Conservation (phyloP, 2,797 vertebrate genomes). For the Macropodus opercularis region DNA sequence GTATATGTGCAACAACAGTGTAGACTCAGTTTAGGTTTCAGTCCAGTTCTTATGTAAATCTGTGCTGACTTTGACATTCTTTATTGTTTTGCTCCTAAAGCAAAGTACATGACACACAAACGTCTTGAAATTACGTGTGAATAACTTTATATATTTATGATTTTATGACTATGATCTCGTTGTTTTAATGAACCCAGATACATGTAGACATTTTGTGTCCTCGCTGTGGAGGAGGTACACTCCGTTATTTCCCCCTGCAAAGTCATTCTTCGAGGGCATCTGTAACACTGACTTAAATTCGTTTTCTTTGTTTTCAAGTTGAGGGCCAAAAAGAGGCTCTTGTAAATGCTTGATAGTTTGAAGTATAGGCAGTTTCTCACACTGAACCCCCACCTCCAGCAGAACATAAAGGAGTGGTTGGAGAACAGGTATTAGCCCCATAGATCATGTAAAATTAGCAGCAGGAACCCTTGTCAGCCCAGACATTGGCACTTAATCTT, state of each 20-base stretch:
- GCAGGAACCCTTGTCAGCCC: constrained; percentile 81
- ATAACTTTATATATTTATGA: too few species aligned
- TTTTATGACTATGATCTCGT: too few species aligned
- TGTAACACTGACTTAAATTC: constrained; percentile 35
- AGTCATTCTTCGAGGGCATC: constrained; percentile 57
- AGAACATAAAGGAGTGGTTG: constrained; percentile 63
- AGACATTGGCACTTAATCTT: constrained; percentile 86
- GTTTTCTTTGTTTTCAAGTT: constrained; percentile 35
- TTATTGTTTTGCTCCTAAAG: too few species aligned
- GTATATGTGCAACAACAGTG: too few species aligned
- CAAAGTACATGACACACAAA: too few species aligned
- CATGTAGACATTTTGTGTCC: too few species aligned
- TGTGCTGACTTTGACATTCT: too few species aligned
- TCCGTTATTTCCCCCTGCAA: constrained; percentile 36
- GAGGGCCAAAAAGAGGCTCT: constrained; percentile 53
- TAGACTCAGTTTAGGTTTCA: too few species aligned
- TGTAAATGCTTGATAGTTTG: constrained; percentile 65
- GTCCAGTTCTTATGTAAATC: too few species aligned
- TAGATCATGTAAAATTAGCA: constrained; percentile 88
- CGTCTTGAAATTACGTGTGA: too few species aligned
- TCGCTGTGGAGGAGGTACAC: constrained; percentile 25
- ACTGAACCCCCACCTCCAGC: constrained; percentile 45
- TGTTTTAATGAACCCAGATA: too few species aligned
- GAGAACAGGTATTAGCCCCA: constrained; percentile 82
- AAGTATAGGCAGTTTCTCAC: constrained; percentile 63